Evolutionary conservation across 2,113 vertebrate species (phyloP).

Genomic region (Eretmochelys imbricata): DNA sequence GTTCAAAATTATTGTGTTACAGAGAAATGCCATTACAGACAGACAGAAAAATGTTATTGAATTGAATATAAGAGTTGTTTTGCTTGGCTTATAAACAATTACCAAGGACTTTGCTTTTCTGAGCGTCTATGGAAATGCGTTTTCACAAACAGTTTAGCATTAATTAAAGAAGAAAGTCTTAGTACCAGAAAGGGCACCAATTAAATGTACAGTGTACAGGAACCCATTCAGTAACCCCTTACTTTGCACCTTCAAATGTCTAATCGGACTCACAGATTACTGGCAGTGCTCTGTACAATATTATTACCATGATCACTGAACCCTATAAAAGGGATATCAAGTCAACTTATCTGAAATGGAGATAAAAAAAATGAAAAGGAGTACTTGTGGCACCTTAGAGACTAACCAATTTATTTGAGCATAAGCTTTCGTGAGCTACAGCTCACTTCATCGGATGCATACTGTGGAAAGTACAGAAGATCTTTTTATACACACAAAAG

Average conservation of each 20-base stretch:
- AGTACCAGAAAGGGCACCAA: background rate
- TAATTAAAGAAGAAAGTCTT: background rate
- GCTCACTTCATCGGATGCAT: no score
- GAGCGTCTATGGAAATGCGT: background rate
- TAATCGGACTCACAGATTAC: background rate
- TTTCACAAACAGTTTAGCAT: background rate
- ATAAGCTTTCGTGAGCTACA: no score
- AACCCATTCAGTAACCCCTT: background rate
- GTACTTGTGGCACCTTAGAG: no score
- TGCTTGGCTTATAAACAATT: background rate
- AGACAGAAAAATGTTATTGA: background rate
- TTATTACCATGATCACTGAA: background rate
- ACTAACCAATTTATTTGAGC: no score
- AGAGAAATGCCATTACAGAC: background rate
- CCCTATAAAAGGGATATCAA: background rate
- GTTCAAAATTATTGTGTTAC: no score
- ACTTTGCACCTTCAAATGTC: background rate
- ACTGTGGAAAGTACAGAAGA: no score
- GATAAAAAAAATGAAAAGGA: background rate
- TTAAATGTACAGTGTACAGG: background rate
- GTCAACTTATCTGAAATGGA: background rate
- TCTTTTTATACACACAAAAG: no score
- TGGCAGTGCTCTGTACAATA: background rate
- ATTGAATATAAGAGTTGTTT: background rate
- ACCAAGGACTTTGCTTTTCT: background rate